Base-by-base conservation (phyloP, 2,113 vertebrate genomes). In the Desmodus rotundus region DNA sequence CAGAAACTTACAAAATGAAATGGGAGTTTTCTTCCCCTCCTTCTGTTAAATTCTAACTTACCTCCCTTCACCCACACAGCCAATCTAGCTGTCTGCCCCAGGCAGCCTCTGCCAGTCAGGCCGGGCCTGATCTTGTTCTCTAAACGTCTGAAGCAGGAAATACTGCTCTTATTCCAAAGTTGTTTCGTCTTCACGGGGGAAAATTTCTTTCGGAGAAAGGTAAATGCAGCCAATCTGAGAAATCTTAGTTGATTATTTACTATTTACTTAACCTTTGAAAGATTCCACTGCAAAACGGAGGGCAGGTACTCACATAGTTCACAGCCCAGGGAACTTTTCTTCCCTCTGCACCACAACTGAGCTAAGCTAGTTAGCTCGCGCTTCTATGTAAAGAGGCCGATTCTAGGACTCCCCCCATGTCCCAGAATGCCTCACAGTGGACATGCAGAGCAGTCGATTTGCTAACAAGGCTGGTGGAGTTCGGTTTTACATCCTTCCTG, bases 181-280 rank as follows among this genome's bases (percentile, higher is more conserved):
- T 83, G 43, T 89, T 97, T 97, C 61, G 56, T 97, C 96, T 97
- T 82, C 43, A 70, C 43, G 41, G 96, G 96, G 96, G 52, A 45
- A 36, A 3, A 58, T 28, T 17, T 91, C 13, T 67, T 19, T 89
- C 87, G 95, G 93, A 97, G 95, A 97, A 96, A 97, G 92, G 94
- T 96, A 96, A 98, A 94, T 54, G 72, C 70, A 98, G 92, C 97
- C 92, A 97, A 98, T 97, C 96, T 97, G 92, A 96, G 96, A 98
- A 98, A 95, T 97, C 97, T 96, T 97, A 97, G 98, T 98, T 98
- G 98, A 98, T 98, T 94, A 98, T 98, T 98, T 98, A 98, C 98
- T 96, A 91, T 88, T 88, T 91, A 45, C 19, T 96, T 98, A 97
- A 97, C 93, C 87, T 93, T 96, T n/a, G 36, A 97, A 98, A 98